These are phyloP conservation scores for Geotrypetes seraphini DNA, from an alignment of 2,797 vertebrate species.

Conservation along the genomic window DNA sequence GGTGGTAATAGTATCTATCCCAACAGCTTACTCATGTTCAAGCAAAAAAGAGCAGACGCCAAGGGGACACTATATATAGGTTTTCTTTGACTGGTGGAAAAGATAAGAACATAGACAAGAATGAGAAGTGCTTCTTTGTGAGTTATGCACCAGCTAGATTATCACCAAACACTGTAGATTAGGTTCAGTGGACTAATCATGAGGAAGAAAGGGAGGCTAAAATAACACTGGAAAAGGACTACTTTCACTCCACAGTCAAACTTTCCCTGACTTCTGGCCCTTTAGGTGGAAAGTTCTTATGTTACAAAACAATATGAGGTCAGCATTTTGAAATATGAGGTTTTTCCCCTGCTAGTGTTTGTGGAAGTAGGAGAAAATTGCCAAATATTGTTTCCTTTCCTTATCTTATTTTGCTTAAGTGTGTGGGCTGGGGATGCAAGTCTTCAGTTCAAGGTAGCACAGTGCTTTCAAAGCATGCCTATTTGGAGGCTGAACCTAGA, in stretches of 20 bases:
- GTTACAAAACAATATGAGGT: conserved; percentile 45
- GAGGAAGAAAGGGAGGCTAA: conserved; percentile 56
- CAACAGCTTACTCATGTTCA: too few species aligned
- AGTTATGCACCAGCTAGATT: conserved; percentile 50
- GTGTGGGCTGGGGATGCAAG: too few species aligned
- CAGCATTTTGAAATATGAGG: conserved; percentile 13
- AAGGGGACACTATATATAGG: conserved; percentile 45
- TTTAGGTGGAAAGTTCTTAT: conserved; percentile 44
- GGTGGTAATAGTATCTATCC: too few species aligned
- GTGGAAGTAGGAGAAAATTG: conserved; percentile 3
- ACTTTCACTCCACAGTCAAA: conserved; percentile 46
- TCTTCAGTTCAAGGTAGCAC: too few species aligned
- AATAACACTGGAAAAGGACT: conserved; percentile 49
- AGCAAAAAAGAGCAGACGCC: conserved; percentile 30
- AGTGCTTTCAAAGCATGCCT: too few species aligned
- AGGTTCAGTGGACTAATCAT: conserved; percentile 40
- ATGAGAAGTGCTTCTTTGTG: conserved; percentile 51
- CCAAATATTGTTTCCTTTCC: too few species aligned
- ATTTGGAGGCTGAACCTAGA: too few species aligned
- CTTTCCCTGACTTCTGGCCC: conserved; percentile 43
- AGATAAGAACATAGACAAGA: conserved; percentile 46
- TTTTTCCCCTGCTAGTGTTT: conserved; percentile 13
- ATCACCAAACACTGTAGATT: conserved; percentile 41
- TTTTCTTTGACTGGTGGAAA: conserved; percentile 40
- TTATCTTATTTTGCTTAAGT: too few species aligned